Evolutionary conservation across 2,113 vertebrate genomes (phyloP), one percentile per base, ranked within the genome.

Genomic region (Chionis minor): DNA sequence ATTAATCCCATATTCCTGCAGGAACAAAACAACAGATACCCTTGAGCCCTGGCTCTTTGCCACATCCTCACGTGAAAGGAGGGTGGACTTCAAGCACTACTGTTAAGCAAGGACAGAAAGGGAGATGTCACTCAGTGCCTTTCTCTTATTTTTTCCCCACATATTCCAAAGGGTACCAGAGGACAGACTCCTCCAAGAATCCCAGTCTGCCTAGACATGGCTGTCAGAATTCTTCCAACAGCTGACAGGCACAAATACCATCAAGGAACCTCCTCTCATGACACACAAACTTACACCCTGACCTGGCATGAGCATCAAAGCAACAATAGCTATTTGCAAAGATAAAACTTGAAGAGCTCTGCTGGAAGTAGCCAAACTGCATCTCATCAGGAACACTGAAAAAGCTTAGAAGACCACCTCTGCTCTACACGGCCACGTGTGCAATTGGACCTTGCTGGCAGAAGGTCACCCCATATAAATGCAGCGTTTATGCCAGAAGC

Each of bases 1-100:
- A 95, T 98, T 99, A 77, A 99, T 99, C 45, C 99, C 99, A 52
- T 99, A 99, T 91, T 99, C 99, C 99, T 99, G 95, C 62, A 78
- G 73, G 35, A 90, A 91, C 79, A 95, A 92, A 77, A 95, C 17
- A 89, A 79, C 2, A 96, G 32, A 74, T 16, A 93, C 6, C 42
- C 59, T 49, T 86, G 47, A 95, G 82, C 22, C 27, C 74, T 71
- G 30, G 18, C 30, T 79, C 74, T 95, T 79, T 71, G 69, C 44
- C 28, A 70, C 32, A 71, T n/a, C 56, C 38, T 86, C 28, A 55
- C 22, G 30, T 2, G 33, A 81, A 72, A 75, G 17, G 24, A 56
- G 42, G 44, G 33, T 62, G 51, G 54, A 81, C 65, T 49, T 83
- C 55, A 65, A 66, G 45, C 58, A 86, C 51, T 32, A 13, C 30